Conservation (phyloP, 2,888 invertebrate species). For the Lobophora halterata region DNA sequence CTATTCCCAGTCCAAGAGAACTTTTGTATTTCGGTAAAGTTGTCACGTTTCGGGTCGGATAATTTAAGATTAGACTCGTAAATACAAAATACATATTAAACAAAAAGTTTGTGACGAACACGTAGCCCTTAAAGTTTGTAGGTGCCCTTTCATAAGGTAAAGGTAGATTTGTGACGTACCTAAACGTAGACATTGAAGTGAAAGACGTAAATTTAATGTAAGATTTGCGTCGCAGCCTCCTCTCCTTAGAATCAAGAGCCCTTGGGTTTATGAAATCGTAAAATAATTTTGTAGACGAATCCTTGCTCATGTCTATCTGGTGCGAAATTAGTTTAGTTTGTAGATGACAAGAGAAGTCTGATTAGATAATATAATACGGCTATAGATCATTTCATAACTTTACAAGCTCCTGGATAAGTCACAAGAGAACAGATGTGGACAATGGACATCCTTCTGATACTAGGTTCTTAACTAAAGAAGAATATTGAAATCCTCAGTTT, state of each 20-base stretch:
- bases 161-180: constrained; percentile 22
- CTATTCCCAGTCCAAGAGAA: constrained; percentile 25
- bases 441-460: too few relatives aligned
- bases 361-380: too few relatives aligned
- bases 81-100: constrained; percentile 49
- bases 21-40: constrained; percentile 38
- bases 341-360: too few relatives aligned
- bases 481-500: too few relatives aligned
- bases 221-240: constrained; percentile 17
- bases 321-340: too few relatives aligned
- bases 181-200: constrained; percentile 28
- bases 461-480: too few relatives aligned
- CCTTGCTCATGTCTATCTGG: too few relatives aligned
- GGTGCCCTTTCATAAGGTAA: constrained; percentile 33
- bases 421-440: too few relatives aligned
- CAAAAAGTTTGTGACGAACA: constrained; percentile 43
- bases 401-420: too few relatives aligned
- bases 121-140: constrained; percentile 41
- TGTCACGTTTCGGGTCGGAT: constrained; percentile 49
- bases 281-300: constrained; percentile 5
- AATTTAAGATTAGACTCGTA: constrained; percentile 48
- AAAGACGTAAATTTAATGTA: constrained; percentile 22
- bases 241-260: constrained; percentile 13
- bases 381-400: too few relatives aligned
- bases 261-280: constrained; percentile 22